A percentile compares a stretch with the other conserved stretches of the same genome.
These are phyloP conservation scores for Halcyon chelicuti DNA, from an alignment of 2,797 vertebrate genomes.

Conservation along the genomic window DNA sequence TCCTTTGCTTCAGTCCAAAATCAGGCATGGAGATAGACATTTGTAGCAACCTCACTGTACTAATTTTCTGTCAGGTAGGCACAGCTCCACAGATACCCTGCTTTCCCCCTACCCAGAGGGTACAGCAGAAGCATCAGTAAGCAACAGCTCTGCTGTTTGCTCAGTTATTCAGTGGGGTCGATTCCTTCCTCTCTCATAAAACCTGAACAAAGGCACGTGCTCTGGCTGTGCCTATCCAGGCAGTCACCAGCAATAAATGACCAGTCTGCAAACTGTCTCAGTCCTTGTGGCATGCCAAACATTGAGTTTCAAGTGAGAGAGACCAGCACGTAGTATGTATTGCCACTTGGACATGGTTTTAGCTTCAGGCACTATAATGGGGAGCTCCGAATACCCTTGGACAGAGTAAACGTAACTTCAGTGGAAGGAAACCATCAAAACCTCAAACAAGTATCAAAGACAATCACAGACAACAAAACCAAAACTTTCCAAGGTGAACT, in stretches of 20 bases:
- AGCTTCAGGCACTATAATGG: conserved; percentile 43
- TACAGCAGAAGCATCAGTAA: neutral
- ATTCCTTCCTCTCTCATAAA: neutral
- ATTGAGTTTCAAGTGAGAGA: neutral
- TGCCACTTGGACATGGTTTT: neutral
- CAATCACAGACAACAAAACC: conserved; percentile 50
- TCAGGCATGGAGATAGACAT: neutral
- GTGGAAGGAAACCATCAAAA: conserved; percentile 65
- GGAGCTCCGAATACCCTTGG: conserved; percentile 47
- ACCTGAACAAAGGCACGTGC: neutral
- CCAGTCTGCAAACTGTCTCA: neutral
- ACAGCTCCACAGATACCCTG: neutral
- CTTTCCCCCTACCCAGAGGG: neutral
- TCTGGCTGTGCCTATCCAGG: neutral
- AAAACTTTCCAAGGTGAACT: conserved; percentile 56
- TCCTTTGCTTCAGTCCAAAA: neutral
- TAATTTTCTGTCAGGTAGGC: neutral
- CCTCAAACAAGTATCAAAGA: conserved; percentile 65
- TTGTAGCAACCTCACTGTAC: neutral
- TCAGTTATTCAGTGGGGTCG: neutral
- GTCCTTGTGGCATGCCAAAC: neutral
- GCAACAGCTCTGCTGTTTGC: neutral
- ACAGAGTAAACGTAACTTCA: conserved; percentile 50
- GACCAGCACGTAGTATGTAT: conserved; percentile 10
- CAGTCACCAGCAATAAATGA: neutral